Percentiles rank a stretch among this genome's conserved stretches.
These are phyloP conservation scores for Cheilosia grossa DNA, from an alignment of 2,888 invertebrate genomes.

Conservation along the genomic window DNA sequence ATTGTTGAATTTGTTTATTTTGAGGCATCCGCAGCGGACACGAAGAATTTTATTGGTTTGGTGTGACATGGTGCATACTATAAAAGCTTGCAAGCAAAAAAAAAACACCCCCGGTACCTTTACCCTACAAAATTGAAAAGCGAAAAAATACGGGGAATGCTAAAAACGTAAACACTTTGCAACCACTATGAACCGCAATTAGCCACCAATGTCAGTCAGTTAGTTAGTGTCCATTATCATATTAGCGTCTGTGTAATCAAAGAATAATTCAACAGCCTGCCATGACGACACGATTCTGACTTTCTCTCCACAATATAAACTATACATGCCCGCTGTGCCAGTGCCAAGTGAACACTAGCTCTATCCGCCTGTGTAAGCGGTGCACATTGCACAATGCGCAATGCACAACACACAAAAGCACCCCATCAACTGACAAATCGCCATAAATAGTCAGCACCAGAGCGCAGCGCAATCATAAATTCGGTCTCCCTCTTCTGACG, in stretches of 20 bases:
- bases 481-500: slow-evolving; percentile 21
- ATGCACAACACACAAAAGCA: slow-evolving; percentile 25
- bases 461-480: slow-evolving; percentile 61
- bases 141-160: not conserved
- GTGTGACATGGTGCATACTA: too few relatives aligned
- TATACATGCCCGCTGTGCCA: slow-evolving; percentile 19
- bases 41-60: too few relatives aligned
- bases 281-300: slow-evolving; percentile 37
- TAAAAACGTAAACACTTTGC: not conserved
- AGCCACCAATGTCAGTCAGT: slow-evolving; percentile 55
- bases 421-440: slow-evolving; percentile 64
- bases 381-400: not conserved
- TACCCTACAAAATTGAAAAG: slow-evolving; percentile 3
- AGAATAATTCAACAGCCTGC: slow-evolving; percentile 52
- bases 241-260: slow-evolving; percentile 40
- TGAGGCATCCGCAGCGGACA: too few relatives aligned
- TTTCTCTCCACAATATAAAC: slow-evolving; percentile 1
- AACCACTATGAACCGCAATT: slow-evolving; percentile 52
- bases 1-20: too few relatives aligned
- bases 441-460: slow-evolving; percentile 65
- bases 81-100: too few relatives aligned
- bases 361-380: slow-evolving; percentile 8
- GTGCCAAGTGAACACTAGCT: not conserved
- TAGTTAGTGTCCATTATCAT: slow-evolving; percentile 52
- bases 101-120: not conserved